Conservation (phyloP, 1,140 invertebrate species). For the Wiebesia pumilae region DNA sequence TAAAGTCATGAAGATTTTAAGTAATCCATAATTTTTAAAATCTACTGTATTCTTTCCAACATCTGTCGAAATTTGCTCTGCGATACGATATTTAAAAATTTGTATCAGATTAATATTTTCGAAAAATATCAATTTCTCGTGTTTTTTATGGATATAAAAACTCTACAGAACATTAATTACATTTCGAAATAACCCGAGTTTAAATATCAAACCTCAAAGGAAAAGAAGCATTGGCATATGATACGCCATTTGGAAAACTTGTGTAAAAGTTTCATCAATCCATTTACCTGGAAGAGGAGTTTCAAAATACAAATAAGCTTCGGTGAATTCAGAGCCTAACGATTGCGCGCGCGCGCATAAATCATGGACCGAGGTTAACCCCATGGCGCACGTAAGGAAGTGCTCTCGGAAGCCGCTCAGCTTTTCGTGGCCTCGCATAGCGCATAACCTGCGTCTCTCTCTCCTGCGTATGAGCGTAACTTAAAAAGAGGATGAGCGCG, state of each 20-base stretch:
- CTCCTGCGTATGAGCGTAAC: slow-evolving; percentile 40
- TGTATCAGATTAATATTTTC: neutral
- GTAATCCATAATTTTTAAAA: too few species aligned
- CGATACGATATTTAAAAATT: too few species aligned
- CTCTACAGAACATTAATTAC: too few species aligned
- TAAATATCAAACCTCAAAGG: too few species aligned
- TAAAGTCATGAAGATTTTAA: too few species aligned
- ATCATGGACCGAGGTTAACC: slow-evolving; percentile 55
- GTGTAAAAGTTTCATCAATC: slow-evolving; percentile 48
- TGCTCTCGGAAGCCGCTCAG: slow-evolving; percentile 31
- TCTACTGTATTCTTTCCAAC: too few species aligned
- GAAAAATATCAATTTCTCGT: neutral
- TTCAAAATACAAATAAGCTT: slow-evolving; percentile 30
- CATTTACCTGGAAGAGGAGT: slow-evolving; percentile 24
- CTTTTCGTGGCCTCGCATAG: too few species aligned
- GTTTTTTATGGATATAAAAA: neutral
- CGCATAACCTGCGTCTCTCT: too few species aligned
- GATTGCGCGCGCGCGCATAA: slow-evolving; percentile 36
- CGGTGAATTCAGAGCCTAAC: slow-evolving; percentile 18
- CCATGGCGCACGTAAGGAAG: slow-evolving; percentile 51
- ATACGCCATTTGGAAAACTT: slow-evolving; percentile 27
- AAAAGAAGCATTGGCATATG: too few species aligned
- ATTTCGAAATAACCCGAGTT: too few species aligned
- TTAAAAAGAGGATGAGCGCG: slow-evolving; percentile 46
- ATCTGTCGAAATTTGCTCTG: too few species aligned